Evolutionary conservation across 2,113 vertebrate species (phyloP).

Genomic region (Hylia prasina): DNA sequence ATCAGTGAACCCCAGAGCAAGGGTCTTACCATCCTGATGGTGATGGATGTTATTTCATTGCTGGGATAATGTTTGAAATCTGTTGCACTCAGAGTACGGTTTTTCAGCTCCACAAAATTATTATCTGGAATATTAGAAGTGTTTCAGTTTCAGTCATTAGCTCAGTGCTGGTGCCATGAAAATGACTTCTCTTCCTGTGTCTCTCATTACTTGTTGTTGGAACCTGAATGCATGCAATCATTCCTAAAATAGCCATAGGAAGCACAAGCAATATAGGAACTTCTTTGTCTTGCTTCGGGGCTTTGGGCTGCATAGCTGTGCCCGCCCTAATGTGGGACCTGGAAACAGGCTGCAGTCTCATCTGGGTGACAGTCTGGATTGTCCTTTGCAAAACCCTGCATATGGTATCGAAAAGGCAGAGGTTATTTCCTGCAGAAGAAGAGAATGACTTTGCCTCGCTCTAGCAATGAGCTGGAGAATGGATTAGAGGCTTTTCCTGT

Average conservation of each 20-base stretch:
- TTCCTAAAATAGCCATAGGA: constrained; percentile 44
- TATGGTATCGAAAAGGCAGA: constrained; percentile 12
- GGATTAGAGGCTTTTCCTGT: constrained; percentile 26
- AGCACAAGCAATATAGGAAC: background rate
- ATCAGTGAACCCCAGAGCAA: background rate
- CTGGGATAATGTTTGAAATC: background rate
- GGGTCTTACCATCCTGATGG: background rate
- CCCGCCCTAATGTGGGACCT: background rate
- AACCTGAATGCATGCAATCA: constrained; percentile 10
- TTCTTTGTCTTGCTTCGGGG: background rate
- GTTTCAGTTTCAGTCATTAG: background rate
- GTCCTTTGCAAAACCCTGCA: constrained; percentile 22
- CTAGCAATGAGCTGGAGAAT: constrained; percentile 25
- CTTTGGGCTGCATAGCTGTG: background rate
- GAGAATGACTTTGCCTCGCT: constrained; percentile 19
- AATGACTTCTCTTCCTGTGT: background rate
- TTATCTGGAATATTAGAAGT: background rate
- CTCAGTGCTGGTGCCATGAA: background rate
- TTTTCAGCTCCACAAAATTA: background rate
- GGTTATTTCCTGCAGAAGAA: constrained; percentile 4
- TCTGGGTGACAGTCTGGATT: constrained; percentile 10
- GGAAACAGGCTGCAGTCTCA: constrained; percentile 16
- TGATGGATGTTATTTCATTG: background rate
- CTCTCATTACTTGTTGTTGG: constrained; percentile 4
- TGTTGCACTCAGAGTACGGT: background rate